Evolutionary conservation across 2,797 vertebrate species (phyloP), one percentile per base, ranked within the genome.

Genomic region (Hozukius guyotensis): DNA sequence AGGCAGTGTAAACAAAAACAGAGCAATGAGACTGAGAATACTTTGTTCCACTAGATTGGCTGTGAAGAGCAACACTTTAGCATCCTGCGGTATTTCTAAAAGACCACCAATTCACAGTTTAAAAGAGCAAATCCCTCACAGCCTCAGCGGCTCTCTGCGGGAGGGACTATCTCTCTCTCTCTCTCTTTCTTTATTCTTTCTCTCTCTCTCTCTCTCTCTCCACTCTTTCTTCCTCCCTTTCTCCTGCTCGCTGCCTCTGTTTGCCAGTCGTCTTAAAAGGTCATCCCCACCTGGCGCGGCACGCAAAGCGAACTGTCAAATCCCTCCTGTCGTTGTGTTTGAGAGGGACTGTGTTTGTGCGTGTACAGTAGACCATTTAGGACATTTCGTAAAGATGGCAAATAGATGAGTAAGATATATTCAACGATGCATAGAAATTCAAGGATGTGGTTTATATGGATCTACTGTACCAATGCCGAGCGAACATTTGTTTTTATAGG

Each of bases 261-360:
- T 81, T 83, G 81, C 84, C 81, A 84, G 85, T 75, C 31, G 9
- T 91, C 77, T 89, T 85, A 80, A 93, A 94, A 94, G 93, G 93
- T 94, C 91, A 93, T 85, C 55, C 78, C 87, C 85, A 92, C 91
- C 91, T 92, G 86, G 83, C 16, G 80, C 10, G 69, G 80, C 84
- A 78, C 82, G 69, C 89, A 85, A 86, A 93, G 84, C 86, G 77
- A 88, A 84, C 88, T 85, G 89, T 91, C 89, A 91, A 78, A 87
- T 81, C 85, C 79, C 78, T 90, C 91, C 87, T 84, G 89, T 91
- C 89, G 77, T 63, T 72, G 55, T 80, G 63, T 78, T 74, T 38
- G 65, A 42, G 20, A 42, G 22, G 34, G 7, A 0, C 34, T 42
- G 60, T 62, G 4, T 69, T 12, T 62, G 38, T 76, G 64, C 29